Conservation (phyloP, 2,113 vertebrate genomes). For the Tympanuchus pallidicinctus region DNA sequence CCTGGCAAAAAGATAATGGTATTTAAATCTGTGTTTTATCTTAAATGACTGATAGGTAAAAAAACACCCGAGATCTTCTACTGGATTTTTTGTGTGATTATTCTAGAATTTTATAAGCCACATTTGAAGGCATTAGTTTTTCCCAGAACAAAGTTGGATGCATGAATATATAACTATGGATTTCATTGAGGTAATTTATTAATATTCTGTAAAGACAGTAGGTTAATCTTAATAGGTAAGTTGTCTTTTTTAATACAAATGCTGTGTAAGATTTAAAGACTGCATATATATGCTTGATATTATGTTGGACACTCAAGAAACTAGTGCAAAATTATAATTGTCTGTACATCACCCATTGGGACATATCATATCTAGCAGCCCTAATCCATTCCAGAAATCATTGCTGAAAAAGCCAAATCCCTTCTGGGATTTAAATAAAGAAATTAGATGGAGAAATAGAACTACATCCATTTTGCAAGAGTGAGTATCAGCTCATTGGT, state of each 20-base stretch:
- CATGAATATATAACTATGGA: neutral
- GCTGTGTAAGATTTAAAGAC: neutral
- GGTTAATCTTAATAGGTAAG: neutral
- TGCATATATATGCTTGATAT: neutral
- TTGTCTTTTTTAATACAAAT: neutral
- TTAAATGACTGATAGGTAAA: neutral
- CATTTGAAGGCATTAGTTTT: neutral
- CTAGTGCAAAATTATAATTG: neutral
- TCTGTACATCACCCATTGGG: neutral
- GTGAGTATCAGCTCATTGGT: neutral
- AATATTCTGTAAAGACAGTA: neutral
- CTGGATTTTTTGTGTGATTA: neutral
- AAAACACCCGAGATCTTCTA: neutral
- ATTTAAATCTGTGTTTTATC: neutral
- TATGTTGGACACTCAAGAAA: neutral
- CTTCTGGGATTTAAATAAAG: slow-evolving; percentile 24
- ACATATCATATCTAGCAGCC: neutral
- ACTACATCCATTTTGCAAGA: neutral
- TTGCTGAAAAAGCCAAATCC: slow-evolving; percentile 14
- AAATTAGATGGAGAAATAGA: neutral
- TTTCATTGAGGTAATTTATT: neutral
- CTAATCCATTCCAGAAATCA: slow-evolving; percentile 15
- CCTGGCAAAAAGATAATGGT: neutral
- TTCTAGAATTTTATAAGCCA: neutral
- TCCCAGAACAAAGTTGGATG: neutral